A percentile compares a stretch with the other conserved stretches of the same genome.
These are phyloP conservation scores for Tenthredo distinguenda DNA, from an alignment of 2,888 invertebrate genomes.

Conservation along the genomic window DNA sequence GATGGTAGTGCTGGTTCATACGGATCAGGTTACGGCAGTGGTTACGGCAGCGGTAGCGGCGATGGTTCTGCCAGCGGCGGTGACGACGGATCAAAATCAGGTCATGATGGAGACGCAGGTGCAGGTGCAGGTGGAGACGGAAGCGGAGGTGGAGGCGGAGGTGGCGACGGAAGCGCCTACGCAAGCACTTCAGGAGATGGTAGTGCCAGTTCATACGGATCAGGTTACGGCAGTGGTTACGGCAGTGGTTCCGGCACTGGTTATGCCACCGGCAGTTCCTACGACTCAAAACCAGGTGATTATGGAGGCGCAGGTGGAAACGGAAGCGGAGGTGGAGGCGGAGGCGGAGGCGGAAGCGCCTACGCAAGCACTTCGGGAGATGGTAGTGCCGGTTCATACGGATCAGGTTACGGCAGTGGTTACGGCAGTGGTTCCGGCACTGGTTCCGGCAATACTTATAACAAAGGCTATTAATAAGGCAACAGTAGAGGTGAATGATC, in stretches of 20 bases:
- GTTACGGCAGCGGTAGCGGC: background rate
- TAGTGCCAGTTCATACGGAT: background rate
- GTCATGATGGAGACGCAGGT: background rate
- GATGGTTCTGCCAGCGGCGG: background rate
- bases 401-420: background rate
- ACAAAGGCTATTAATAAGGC: background rate
- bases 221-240: background rate
- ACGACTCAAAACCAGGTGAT: background rate
- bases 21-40: background rate
- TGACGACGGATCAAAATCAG: background rate
- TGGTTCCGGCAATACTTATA: background rate
- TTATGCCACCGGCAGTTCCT: background rate
- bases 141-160: background rate
- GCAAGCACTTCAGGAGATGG: background rate
- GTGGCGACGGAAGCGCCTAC: background rate
- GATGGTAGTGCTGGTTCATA: background rate
- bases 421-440: background rate
- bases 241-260: background rate
- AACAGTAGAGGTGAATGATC: background rate
- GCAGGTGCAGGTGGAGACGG: background rate
- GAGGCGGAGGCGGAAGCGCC: background rate
- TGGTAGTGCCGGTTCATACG: background rate
- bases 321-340: background rate
- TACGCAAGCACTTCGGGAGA: background rate
- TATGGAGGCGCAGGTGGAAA: background rate